Conservation (phyloP, 2,113 vertebrate genomes). For the Protomyctophum bolini region DNA sequence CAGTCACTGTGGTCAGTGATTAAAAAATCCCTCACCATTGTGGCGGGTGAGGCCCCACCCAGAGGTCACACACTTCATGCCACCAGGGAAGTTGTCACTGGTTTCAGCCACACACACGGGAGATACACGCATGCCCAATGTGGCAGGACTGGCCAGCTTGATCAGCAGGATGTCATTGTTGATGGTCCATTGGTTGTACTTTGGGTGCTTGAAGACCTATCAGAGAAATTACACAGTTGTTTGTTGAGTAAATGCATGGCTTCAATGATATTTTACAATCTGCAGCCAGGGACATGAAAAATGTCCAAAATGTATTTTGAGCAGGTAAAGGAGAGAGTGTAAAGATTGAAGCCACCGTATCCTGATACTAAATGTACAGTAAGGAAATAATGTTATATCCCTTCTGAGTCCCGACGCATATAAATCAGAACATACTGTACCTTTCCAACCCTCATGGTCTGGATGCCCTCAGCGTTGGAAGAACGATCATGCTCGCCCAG, state of each 20-base stretch:
- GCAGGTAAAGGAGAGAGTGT: no score
- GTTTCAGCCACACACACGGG: conserved; percentile 80
- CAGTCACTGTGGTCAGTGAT: no score
- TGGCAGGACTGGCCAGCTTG: conserved; percentile 77
- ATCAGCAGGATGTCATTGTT: conserved; percentile 83
- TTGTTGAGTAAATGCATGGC: no score
- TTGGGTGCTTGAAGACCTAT: conserved; percentile 83
- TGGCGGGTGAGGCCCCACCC: conserved; percentile 85
- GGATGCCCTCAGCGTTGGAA: conserved; percentile 64
- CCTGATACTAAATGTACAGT: no score
- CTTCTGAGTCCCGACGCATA: no score
- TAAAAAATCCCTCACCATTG: conserved; percentile 63
- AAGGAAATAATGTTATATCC: no score
- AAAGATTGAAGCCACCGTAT: no score
- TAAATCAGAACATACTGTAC: conserved; percentile 54
- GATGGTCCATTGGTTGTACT: conserved; percentile 71
- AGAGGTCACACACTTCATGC: conserved; percentile 77
- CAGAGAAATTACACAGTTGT: background rate
- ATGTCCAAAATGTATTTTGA: no score
- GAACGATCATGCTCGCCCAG: conserved; percentile 85
- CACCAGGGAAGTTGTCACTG: conserved; percentile 69
- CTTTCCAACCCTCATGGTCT: conserved; percentile 77
- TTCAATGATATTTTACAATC: no score
- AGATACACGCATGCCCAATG: conserved; percentile 65
- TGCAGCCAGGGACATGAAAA: no score